These are phyloP conservation scores for Steatornis caripensis DNA, from an alignment of 2,113 vertebrate species.

Conservation along the genomic window DNA sequence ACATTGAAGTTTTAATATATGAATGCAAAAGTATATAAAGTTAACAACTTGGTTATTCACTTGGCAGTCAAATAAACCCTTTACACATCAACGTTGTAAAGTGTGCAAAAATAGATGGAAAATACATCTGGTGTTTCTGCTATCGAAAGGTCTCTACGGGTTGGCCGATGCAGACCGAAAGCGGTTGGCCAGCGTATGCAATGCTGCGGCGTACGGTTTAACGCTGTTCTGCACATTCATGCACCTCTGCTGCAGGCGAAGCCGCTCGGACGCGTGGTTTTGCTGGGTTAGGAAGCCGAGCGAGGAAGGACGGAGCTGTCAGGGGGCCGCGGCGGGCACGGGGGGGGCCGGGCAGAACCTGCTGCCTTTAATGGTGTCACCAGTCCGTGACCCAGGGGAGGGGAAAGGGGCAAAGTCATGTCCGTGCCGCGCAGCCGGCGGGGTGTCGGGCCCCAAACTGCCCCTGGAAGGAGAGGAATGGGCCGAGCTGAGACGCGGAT, in stretches of 20 bases:
- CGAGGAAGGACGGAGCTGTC: not conserved
- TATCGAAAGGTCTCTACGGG: rapidly evolving
- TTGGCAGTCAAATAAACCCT: not conserved
- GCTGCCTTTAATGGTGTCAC: not conserved
- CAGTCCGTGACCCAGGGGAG: rapidly evolving
- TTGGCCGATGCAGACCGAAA: no score
- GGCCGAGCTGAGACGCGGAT: not conserved
- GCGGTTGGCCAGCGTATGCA: no score
- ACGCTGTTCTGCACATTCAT: not conserved
- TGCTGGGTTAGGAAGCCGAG: rapidly evolving
- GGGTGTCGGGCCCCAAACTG: not conserved
- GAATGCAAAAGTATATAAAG: not conserved
- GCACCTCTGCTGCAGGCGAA: not conserved
- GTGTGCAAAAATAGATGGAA: not conserved
- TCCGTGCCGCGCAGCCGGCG: rapidly evolving
- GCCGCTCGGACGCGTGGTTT: rapidly evolving
- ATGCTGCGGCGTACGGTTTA: no score
- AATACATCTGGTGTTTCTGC: not conserved
- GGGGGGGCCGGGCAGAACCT: not conserved
- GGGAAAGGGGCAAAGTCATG: not conserved
- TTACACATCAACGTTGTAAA: rapidly evolving
- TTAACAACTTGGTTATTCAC: not conserved
- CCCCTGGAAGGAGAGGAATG: not conserved
- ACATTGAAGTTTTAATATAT: not conserved
- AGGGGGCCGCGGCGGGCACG: rapidly evolving